Conservation (phyloP, 1,140 invertebrate species). For the Drosophila paulistorum region DNA sequence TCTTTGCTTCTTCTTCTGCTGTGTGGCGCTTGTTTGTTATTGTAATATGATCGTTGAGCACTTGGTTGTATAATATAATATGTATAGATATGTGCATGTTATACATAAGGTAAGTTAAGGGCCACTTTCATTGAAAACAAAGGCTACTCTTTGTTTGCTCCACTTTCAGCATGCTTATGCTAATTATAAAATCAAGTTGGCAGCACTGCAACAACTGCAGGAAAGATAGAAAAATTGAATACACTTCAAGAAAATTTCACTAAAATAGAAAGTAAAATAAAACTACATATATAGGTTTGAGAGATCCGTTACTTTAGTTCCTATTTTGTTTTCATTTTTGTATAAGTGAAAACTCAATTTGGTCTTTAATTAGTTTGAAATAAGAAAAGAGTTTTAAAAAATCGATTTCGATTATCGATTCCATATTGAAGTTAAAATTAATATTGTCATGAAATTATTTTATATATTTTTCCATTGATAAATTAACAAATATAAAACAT, state of each 20-base stretch:
- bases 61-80: constrained; percentile 43
- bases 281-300: too few relatives aligned
- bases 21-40: constrained; percentile 66
- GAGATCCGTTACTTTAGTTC: too few relatives aligned
- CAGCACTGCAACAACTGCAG: constrained; percentile 38
- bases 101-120: constrained; percentile 44
- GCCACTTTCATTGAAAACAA: constrained; percentile 71
- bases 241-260: constrained; percentile 2
- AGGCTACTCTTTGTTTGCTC: constrained; percentile 65
- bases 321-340: too few relatives aligned
- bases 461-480: too few relatives aligned
- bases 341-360: too few relatives aligned
- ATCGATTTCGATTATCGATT: too few relatives aligned
- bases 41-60: constrained; percentile 68
- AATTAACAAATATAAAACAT: too few relatives aligned
- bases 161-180: constrained; percentile 75
- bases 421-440: too few relatives aligned
- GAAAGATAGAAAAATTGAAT: not conserved
- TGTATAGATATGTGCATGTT: constrained; percentile 32
- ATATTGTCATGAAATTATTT: too few relatives aligned
- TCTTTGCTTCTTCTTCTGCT: constrained; percentile 2
- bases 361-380: too few relatives aligned
- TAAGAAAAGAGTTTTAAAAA: too few relatives aligned
- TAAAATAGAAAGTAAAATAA: not conserved
- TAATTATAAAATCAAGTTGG: constrained; percentile 70